Percentiles rank a stretch among this genome's conserved stretches.
Evolutionary conservation across 1,140 invertebrate species (phyloP).

Genomic region (Zaprionus kolodkinae): DNA sequence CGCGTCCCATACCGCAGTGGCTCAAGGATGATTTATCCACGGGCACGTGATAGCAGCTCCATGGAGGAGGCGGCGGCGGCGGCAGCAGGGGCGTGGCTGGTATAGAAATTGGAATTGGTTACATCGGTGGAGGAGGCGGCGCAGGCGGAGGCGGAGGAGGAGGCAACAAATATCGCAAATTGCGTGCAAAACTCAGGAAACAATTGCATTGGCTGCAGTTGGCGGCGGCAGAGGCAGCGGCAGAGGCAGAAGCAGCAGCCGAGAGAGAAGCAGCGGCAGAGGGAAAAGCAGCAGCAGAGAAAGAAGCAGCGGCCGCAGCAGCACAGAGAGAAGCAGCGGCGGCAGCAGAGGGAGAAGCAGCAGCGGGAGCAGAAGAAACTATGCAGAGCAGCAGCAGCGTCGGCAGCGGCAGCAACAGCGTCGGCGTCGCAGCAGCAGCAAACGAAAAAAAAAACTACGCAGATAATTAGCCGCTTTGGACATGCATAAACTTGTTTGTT

Average conservation of each 20-base stretch:
- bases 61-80: conserved; percentile 23
- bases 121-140: conserved; percentile 35
- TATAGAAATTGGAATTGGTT: conserved; percentile 32
- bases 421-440: conserved; percentile 2
- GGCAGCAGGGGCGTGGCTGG: conserved; percentile 12
- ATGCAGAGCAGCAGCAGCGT: conserved; percentile 25
- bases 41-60: conserved; percentile 81
- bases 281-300: conserved; percentile 13
- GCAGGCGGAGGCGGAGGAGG: conserved; percentile 39
- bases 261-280: conserved; percentile 15
- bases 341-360: background rate
- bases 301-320: conserved; percentile 33
- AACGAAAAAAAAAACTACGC: conserved; percentile 7
- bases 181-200: conserved; percentile 81
- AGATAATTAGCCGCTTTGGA: conserved; percentile 68
- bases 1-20: conserved; percentile 94
- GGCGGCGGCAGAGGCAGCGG: conserved; percentile 27
- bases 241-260: conserved; percentile 19
- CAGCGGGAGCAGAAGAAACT: conserved; percentile 5
- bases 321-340: background rate
- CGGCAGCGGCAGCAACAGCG: conserved; percentile 3
- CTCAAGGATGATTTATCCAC: conserved; percentile 93
- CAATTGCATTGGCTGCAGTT: conserved; percentile 74
- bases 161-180: conserved; percentile 74
- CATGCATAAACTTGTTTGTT: conserved; percentile 67